Conservation (phyloP, 2,113 vertebrate species). For the Cheilinus undulatus region DNA sequence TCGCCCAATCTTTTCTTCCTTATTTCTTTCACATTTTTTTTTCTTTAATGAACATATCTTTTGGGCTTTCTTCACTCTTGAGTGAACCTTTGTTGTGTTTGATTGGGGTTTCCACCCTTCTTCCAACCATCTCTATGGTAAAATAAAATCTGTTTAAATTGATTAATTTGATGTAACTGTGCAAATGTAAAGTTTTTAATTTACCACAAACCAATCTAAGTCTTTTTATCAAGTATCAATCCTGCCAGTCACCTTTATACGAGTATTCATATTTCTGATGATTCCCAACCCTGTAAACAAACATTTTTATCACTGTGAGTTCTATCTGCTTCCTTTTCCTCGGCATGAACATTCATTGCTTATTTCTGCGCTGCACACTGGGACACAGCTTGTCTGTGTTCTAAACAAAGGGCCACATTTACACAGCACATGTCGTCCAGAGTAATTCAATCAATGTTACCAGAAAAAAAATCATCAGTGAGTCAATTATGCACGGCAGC, state of each 20-base stretch:
- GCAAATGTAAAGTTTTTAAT: neutral
- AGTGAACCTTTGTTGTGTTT: no score
- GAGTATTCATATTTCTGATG: neutral
- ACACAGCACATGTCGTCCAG: conserved; percentile 16
- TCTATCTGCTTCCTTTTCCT: neutral
- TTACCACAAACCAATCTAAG: neutral
- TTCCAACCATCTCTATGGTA: no score
- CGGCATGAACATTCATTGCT: neutral
- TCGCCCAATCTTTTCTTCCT: no score
- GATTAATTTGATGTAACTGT: no score
- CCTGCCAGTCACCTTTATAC: neutral
- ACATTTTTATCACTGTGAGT: neutral
- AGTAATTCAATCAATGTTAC: conserved; percentile 62
- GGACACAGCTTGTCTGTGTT: conserved; percentile 8
- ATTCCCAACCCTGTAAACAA: neutral
- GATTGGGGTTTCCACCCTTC: no score
- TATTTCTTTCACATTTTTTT: no score
- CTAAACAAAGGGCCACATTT: conserved; percentile 31
- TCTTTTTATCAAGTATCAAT: neutral
- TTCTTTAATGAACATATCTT: no score
- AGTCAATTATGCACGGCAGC: conserved; percentile 64
- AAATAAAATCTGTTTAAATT: no score
- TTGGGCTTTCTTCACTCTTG: no score
- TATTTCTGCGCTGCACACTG: no score
- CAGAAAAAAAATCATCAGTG: conserved; percentile 58